Evolutionary conservation across 2,888 invertebrate species (phyloP).

Genomic region (Aphodius granarius): DNA sequence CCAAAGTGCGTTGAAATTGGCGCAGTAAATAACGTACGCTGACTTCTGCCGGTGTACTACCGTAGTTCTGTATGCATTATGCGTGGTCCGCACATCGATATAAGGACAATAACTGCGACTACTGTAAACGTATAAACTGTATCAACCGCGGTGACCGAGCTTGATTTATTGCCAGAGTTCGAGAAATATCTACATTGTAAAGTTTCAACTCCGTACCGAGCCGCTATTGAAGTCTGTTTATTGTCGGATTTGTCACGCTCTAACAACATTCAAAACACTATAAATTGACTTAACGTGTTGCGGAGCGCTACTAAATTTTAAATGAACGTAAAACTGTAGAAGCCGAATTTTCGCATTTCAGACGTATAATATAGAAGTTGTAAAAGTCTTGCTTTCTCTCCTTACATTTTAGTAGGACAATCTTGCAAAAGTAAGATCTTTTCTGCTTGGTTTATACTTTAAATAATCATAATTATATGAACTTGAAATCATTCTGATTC

Average conservation of each 20-base stretch:
- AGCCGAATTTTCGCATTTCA: too few relatives aligned
- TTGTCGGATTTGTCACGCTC: background rate
- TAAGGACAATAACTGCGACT: conserved; percentile 4
- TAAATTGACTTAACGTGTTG: background rate
- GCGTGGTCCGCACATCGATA: conserved; percentile 5
- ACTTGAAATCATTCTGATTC: too few relatives aligned
- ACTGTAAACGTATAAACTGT: conserved; percentile 7
- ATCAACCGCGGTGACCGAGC: conserved; percentile 2
- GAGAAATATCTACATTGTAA: background rate
- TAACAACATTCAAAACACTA: background rate
- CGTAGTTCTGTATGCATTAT: background rate
- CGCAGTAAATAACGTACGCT: conserved; percentile 7
- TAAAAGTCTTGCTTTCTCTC: too few relatives aligned
- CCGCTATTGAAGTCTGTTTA: background rate
- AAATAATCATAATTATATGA: too few relatives aligned
- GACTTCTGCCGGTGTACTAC: background rate
- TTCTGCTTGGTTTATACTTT: too few relatives aligned
- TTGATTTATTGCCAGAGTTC: background rate
- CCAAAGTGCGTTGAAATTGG: conserved; percentile 11
- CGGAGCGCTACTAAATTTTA: too few relatives aligned
- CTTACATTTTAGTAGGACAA: too few relatives aligned
- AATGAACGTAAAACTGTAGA: too few relatives aligned
- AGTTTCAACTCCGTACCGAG: background rate
- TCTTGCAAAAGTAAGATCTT: too few relatives aligned
- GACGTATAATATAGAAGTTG: too few relatives aligned